Conservation (phyloP, 2,888 invertebrate species). For the Orchesellides sinensis region DNA sequence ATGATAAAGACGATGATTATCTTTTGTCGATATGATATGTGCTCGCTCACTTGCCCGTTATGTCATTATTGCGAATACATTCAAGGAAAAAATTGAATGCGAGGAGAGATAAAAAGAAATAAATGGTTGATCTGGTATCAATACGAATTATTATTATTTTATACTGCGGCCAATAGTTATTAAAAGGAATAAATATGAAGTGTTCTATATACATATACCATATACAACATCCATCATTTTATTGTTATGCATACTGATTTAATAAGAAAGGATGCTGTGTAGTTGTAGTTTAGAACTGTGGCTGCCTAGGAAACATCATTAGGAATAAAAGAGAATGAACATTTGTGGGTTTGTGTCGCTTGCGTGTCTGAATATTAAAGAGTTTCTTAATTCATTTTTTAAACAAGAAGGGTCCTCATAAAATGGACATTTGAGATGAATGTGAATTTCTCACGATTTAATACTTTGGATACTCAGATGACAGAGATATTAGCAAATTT, state of each 20-base stretch:
- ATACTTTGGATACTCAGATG: too few relatives aligned
- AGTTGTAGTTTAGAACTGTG: neutral
- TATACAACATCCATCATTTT: too few relatives aligned
- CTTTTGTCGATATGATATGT: constrained; percentile 32
- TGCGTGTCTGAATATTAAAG: constrained; percentile 16
- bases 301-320: neutral
- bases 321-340: neutral
- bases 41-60: neutral
- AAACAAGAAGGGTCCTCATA: neutral
- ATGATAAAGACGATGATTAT: constrained; percentile 59
- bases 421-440: neutral
- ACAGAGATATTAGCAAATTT: too few relatives aligned
- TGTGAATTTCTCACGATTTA: constrained; percentile 30
- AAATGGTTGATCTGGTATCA: constrained; percentile 53
- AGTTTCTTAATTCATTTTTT: neutral
- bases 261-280: neutral
- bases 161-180: neutral
- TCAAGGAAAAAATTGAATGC: constrained; percentile 18
- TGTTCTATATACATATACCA: neutral
- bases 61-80: constrained; percentile 45
- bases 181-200: neutral
- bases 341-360: neutral
- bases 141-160: constrained; percentile 21
- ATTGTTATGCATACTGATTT: neutral
- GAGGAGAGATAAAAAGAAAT: constrained; percentile 10